A percentile compares a stretch with the other conserved stretches of the same genome.
Conservation (phyloP, 1,140 invertebrate species). For the Chelonus insularis region DNA sequence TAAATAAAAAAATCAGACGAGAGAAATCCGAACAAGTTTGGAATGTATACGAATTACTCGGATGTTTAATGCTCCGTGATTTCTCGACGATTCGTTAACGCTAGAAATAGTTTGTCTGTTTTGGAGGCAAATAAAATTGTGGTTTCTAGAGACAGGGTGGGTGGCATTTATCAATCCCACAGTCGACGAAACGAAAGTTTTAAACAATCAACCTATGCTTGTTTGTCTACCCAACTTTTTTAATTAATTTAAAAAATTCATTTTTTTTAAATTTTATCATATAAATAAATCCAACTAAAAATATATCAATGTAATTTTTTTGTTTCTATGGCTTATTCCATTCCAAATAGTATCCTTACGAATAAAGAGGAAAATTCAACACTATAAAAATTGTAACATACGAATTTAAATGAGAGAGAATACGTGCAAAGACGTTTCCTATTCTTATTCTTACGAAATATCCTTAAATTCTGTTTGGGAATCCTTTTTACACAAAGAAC, state of each 20-base stretch:
- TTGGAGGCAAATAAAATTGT: constrained; percentile 22
- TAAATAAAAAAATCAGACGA: constrained; percentile 1
- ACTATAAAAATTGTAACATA: neutral
- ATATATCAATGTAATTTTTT: neutral
- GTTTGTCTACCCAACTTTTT: constrained; percentile 13
- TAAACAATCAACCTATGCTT: constrained; percentile 13
- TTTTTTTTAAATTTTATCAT: neutral
- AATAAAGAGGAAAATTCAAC: too few relatives aligned
- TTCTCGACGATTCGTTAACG: constrained; percentile 21
- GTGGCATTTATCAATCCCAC: constrained; percentile 14
- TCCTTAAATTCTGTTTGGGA: constrained; percentile 31
- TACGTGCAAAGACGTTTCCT: neutral
- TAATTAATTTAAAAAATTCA: neutral
- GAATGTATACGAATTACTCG: constrained; percentile 15
- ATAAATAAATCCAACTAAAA: neutral
- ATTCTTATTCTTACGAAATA: constrained; percentile 30
- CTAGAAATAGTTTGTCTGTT: constrained; percentile 19
- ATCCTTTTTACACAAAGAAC: constrained; percentile 34
- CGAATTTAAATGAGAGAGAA: neutral
- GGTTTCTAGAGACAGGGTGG: neutral
- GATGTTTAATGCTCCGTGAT: constrained; percentile 20
- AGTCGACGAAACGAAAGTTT: constrained; percentile 16
- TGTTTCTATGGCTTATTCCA: too few relatives aligned
- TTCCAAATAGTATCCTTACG: neutral
- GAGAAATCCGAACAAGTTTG: constrained; percentile 14